These are phyloP conservation scores for Caenorhabditis wallacei DNA, from an alignment of 2,888 invertebrate genomes.

Conservation along the genomic window DNA sequence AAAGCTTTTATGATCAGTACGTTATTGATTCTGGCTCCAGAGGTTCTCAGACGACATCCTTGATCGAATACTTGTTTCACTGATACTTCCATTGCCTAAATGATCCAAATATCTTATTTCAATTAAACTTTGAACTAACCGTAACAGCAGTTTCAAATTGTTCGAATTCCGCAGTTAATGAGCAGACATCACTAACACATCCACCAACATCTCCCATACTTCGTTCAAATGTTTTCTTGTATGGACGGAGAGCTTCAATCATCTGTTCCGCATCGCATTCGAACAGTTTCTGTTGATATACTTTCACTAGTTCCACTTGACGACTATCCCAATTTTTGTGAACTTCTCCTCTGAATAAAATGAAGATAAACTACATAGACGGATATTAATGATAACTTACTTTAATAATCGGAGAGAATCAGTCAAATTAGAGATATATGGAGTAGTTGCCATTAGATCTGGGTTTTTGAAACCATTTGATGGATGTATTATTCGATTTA, in stretches of 20 bases:
- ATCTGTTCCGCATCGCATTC: slow-evolving; percentile 95
- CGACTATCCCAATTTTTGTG: slow-evolving; percentile 96
- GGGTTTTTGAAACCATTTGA: slow-evolving; percentile 85
- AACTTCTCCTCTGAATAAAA: slow-evolving; percentile 89
- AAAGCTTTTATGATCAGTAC: slow-evolving; percentile 12
- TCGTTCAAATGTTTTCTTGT: slow-evolving; percentile 42
- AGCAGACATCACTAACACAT: slow-evolving; percentile 62
- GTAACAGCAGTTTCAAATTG: slow-evolving; percentile 44
- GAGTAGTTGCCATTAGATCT: slow-evolving; percentile 86
- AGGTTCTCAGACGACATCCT: slow-evolving; percentile 12
- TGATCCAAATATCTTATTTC: slow-evolving; percentile 15
- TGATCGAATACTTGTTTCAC: slow-evolving; percentile 65
- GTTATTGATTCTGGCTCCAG: slow-evolving; percentile 15
- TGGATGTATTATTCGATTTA: slow-evolving; percentile 61
- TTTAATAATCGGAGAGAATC: slow-evolving; percentile 69
- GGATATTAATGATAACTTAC: slow-evolving; percentile 47
- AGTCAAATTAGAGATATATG: slow-evolving; percentile 84
- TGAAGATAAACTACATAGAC: neutral
- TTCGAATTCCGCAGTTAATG: slow-evolving; percentile 55
- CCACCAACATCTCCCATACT: slow-evolving; percentile 70
- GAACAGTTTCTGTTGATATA: slow-evolving; percentile 94
- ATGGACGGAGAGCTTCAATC: slow-evolving; percentile 56
- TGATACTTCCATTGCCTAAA: slow-evolving; percentile 66
- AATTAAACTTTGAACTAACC: slow-evolving; percentile 2
- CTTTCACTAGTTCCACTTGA: slow-evolving; percentile 95